A percentile compares a stretch with the other conserved stretches of the same genome.
These are phyloP conservation scores for Trinorchestia longiramus DNA, from an alignment of 1,140 invertebrate genomes.

Conservation along the genomic window DNA sequence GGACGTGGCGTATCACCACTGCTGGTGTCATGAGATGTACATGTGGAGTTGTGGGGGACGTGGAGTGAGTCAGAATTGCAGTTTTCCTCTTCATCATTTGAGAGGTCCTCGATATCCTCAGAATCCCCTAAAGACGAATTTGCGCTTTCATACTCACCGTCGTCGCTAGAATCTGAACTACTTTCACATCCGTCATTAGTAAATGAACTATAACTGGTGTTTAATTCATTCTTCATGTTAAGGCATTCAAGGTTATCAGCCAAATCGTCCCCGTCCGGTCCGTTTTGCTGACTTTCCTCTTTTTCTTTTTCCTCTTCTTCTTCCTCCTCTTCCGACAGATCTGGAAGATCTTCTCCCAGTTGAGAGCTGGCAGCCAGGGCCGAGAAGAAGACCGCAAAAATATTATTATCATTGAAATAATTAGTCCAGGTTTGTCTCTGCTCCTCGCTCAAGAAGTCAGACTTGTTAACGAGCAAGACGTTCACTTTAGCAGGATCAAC, in stretches of 20 bases:
- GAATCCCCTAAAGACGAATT: neutral
- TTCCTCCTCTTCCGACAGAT: constrained; percentile 65
- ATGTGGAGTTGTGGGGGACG: neutral
- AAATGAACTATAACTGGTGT: neutral
- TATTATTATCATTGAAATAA: constrained; percentile 82
- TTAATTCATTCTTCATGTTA: neutral
- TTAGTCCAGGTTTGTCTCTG: constrained; percentile 89
- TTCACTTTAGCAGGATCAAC: constrained; percentile 82
- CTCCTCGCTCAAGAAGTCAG: constrained; percentile 88
- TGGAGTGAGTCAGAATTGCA: neutral
- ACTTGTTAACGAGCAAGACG: constrained; percentile 94
- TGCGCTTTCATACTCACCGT: constrained; percentile 29
- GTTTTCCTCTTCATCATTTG: neutral
- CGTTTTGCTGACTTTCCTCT: neutral
- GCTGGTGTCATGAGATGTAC: neutral
- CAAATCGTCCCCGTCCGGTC: neutral
- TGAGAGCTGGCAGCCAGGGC: constrained; percentile 71
- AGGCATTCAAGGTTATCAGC: neutral
- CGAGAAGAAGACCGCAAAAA: constrained; percentile 87
- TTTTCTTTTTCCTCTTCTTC: constrained; percentile 66
- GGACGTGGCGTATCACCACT: neutral
- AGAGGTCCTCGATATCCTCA: neutral
- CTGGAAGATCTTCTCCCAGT: neutral
- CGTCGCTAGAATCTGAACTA: neutral
- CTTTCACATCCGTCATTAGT: neutral